Base-by-base conservation (phyloP, 2,113 vertebrate genomes). In the Melanotaenia duboulayi region DNA sequence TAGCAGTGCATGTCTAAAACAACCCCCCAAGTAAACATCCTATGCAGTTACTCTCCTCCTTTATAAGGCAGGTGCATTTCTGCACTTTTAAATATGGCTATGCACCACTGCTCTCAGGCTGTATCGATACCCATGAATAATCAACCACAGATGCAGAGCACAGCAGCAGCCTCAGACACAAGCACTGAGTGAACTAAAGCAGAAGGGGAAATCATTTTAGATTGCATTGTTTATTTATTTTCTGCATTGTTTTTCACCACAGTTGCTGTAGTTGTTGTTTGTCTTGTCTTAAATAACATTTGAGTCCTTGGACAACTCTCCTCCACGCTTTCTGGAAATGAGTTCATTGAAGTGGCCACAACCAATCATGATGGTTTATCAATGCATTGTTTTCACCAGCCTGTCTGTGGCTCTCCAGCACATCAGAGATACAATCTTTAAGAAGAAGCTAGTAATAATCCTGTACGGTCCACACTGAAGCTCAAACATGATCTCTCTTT, bases 81-180 rank as follows among this genome's bases (percentile, higher is more conserved):
- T 74, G 77, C 77, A 77, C 78, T 77, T 89, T 81, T 73, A 77
- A 64, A 76, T 64, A 69, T 87, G 87, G 78, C 70, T 75, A 44
- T 2, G 24, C 14, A 44, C 87, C 83, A 80, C 81, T 49, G 76
- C 74, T 67, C 79, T 67, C 79, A 75, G 78, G 78, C 65, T 82
- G 63, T 73, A 91, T 89, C 73, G 66, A 90, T 91, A 84, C 24
- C 82, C 71, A 86, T 86, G 84, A 89, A 90, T 91, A 90, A 91
- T 86, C 87, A 75, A 87, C 19, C 60, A 68, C 75, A 81, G 70
- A 73, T 56, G 76, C 80, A 80, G 65, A 46, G 57, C 64, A 65
- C 70, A 71, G 70, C 61, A 64, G 65, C 84, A 78, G 80, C 82
- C 52, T 50, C 66, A 71, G 23, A 48, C 39, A 50, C 44, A 48